Evolutionary conservation across 2,797 vertebrate genomes (phyloP).

Genomic region (Trachops cirrhosus): DNA sequence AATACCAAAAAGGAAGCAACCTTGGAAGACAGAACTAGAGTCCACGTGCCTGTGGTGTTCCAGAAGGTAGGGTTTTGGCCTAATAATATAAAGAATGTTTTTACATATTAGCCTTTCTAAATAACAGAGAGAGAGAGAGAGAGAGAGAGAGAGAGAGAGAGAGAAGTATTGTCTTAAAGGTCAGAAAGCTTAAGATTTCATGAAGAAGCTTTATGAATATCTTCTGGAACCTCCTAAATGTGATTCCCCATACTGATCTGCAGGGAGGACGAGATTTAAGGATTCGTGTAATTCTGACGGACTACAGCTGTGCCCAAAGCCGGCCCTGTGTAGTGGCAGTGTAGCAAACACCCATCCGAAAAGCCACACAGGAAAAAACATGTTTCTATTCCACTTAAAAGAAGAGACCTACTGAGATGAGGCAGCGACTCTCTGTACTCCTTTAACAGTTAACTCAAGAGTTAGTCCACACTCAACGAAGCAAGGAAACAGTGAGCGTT

Average conservation of each 20-base stretch:
- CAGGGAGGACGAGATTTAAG: neutral
- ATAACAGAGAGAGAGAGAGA: neutral
- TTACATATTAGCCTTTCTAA: neutral
- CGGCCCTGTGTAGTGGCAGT: no score
- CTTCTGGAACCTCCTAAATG: neutral
- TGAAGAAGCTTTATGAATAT: neutral
- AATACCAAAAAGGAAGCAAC: neutral
- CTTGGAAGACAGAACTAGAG: neutral
- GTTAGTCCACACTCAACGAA: neutral
- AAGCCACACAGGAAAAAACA: neutral
- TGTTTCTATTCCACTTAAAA: neutral
- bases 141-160: neutral
- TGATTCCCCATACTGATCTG: neutral
- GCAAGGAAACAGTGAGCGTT: neutral
- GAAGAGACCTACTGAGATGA: neutral
- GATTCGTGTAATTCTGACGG: neutral
- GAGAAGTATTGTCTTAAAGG: neutral
- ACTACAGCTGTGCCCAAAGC: neutral
- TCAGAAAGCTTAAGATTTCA: constrained; percentile 19
- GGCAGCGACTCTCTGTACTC: neutral
- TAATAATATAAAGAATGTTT: neutral
- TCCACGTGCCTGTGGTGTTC: neutral
- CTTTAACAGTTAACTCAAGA: constrained; percentile 9
- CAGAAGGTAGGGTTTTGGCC: neutral
- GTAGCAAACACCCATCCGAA: neutral